Conservation (phyloP, 1,140 invertebrate species). For the Tetraneura akinire region DNA sequence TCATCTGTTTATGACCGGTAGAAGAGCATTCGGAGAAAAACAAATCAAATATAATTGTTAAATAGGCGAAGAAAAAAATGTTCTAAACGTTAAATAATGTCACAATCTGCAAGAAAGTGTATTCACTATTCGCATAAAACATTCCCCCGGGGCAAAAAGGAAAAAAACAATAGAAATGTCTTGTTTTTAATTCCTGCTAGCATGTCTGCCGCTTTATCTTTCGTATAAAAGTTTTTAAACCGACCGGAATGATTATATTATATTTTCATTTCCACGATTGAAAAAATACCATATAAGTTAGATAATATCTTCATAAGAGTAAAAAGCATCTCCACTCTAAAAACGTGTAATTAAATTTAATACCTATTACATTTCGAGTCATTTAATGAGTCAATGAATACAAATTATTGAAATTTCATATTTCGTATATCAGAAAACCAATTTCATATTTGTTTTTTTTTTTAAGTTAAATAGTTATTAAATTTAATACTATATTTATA, state of each 20-base stretch:
- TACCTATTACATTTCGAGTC: no score
- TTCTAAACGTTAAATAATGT: slow-evolving; percentile 17
- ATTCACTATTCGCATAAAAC: slow-evolving; percentile 1
- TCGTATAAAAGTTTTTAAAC: background rate
- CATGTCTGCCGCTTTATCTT: background rate
- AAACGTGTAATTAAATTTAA: no score
- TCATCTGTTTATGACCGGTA: background rate
- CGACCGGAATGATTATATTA: background rate
- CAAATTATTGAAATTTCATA: no score
- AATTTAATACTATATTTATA: no score
- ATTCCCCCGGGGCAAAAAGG: background rate
- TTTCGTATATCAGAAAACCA: no score
- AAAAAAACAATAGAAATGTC: background rate
- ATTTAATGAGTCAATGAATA: no score
- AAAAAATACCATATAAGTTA: no score
- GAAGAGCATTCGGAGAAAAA: background rate
- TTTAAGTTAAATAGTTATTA: no score
- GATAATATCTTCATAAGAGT: no score
- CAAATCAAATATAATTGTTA: slow-evolving; percentile 6
- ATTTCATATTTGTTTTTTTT: no score
- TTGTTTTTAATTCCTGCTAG: slow-evolving; percentile 3
- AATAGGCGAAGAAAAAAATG: background rate
- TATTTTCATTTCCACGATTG: no score
- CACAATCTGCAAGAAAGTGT: background rate
- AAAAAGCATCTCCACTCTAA: no score